These are phyloP conservation scores for Fistularia tabacaria DNA, from an alignment of 2,797 vertebrate genomes.

Conservation along the genomic window DNA sequence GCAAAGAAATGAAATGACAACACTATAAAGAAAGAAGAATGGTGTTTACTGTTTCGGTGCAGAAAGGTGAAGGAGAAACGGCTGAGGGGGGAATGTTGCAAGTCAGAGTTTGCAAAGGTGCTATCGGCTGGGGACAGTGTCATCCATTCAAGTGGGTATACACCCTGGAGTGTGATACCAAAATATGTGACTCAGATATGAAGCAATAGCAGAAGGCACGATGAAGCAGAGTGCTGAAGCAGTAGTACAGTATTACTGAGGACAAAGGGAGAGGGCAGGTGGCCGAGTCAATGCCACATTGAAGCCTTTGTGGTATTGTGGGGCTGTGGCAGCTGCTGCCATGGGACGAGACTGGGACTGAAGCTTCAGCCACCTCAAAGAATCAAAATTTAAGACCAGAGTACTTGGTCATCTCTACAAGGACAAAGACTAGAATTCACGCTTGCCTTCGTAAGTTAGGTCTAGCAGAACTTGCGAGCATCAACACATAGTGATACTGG, in stretches of 20 bases:
- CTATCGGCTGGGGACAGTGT: background rate
- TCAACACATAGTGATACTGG: no score
- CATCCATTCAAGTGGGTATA: conserved; percentile 10
- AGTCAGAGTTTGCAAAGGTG: conserved; percentile 43
- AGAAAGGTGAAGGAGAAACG: conserved; percentile 40
- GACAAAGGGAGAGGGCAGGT: conserved; percentile 68
- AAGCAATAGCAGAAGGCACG: conserved; percentile 23
- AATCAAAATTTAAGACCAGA: conserved; percentile 35
- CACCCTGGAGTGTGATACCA: conserved; percentile 30
- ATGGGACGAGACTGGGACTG: conserved; percentile 40
- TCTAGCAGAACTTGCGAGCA: no score
- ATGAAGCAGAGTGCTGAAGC: conserved; percentile 43
- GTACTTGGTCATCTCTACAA: conserved; percentile 31
- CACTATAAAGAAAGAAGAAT: conserved; percentile 37
- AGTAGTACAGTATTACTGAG: conserved; percentile 49
- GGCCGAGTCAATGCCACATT: conserved; percentile 61
- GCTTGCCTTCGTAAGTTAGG: background rate
- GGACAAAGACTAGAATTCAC: background rate
- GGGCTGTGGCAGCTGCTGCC: conserved; percentile 64
- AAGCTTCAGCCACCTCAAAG: conserved; percentile 41
- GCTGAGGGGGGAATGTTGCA: conserved; percentile 17
- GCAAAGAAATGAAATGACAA: conserved; percentile 55
- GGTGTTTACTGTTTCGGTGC: conserved; percentile 52
- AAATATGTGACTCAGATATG: conserved; percentile 46
- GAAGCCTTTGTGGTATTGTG: conserved; percentile 66